phyloP scores from a whole-genome alignment of 2,888 invertebrate genomes.

The Drosophila buzzatii region DNA sequence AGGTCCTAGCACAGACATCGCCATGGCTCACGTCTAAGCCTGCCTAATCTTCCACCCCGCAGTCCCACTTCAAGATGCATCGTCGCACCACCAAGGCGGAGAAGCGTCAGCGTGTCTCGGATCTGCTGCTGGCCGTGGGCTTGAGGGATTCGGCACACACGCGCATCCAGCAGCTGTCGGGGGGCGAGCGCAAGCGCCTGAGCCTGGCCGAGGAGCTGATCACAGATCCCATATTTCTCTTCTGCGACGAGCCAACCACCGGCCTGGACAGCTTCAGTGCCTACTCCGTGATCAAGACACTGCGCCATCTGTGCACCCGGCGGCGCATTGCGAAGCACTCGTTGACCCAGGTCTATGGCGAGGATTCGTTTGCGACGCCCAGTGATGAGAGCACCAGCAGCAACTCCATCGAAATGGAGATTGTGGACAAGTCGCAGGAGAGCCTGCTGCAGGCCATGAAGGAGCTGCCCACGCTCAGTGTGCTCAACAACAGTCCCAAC shows the following conservation, averaged over 20 bases:
- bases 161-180: slow-evolving; percentile 91
- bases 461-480: slow-evolving; percentile 68
- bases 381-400: slow-evolving; percentile 61
- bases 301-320: slow-evolving; percentile 87
- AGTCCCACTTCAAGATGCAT: slow-evolving; percentile 93
- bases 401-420: slow-evolving; percentile 83
- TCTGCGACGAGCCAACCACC: slow-evolving; percentile 97
- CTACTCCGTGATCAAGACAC: slow-evolving; percentile 90
- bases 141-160: slow-evolving; percentile 90
- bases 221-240: slow-evolving; percentile 94
- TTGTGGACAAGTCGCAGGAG: slow-evolving; percentile 56
- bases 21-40: neutral
- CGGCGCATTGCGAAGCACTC: slow-evolving; percentile 83
- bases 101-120: slow-evolving; percentile 81
- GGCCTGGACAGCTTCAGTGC: slow-evolving; percentile 96
- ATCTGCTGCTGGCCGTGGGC: slow-evolving; percentile 87
- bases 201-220: slow-evolving; percentile 95
- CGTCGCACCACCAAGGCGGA: slow-evolving; percentile 85
- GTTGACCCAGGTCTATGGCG: slow-evolving; percentile 76
- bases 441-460: slow-evolving; percentile 55
- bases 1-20: slow-evolving; percentile 63
- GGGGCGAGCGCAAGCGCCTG: slow-evolving; percentile 94
- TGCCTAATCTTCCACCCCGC: neutral
- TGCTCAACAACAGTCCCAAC: slow-evolving; percentile 73
- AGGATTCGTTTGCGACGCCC: slow-evolving; percentile 70